These are phyloP conservation scores for Tachysurus vachellii DNA, from an alignment of 2,113 vertebrate genomes.

Conservation along the genomic window DNA sequence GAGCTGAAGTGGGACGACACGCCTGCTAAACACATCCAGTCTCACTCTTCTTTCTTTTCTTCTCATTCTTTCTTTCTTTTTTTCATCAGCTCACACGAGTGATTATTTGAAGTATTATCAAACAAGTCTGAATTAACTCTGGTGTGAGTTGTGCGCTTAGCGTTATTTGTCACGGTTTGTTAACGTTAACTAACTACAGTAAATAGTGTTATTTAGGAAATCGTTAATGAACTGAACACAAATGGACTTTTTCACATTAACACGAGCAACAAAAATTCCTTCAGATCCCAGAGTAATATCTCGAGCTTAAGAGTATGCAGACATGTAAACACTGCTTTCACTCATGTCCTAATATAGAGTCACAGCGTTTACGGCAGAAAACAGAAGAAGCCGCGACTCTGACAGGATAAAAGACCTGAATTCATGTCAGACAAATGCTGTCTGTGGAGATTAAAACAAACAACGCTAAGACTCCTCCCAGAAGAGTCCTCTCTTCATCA, in stretches of 20 bases:
- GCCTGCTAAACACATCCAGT: background rate
- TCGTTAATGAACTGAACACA: background rate
- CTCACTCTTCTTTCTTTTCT: background rate
- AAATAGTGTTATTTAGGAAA: background rate
- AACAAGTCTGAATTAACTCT: background rate
- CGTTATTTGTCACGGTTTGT: background rate
- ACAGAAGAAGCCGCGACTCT: background rate
- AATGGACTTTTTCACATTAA: too few relatives aligned
- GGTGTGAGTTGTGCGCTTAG: background rate
- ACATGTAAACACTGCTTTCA: constrained; percentile 21
- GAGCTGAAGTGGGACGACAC: background rate
- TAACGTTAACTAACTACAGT: background rate
- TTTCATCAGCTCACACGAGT: background rate
- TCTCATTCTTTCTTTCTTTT: background rate
- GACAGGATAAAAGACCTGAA: background rate
- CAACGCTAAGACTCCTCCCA: background rate
- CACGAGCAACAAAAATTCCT: background rate
- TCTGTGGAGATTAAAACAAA: background rate
- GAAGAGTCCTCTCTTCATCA: background rate
- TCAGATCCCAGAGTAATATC: background rate
- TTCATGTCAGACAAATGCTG: background rate
- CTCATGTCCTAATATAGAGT: constrained; percentile 31
- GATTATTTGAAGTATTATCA: background rate
- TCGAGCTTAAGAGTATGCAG: background rate
- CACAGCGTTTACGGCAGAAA: background rate